A percentile compares a stretch with the other conserved stretches of the same genome.
Conservation (phyloP, 2,888 invertebrate species). For the Pristionchus exspectatus region DNA sequence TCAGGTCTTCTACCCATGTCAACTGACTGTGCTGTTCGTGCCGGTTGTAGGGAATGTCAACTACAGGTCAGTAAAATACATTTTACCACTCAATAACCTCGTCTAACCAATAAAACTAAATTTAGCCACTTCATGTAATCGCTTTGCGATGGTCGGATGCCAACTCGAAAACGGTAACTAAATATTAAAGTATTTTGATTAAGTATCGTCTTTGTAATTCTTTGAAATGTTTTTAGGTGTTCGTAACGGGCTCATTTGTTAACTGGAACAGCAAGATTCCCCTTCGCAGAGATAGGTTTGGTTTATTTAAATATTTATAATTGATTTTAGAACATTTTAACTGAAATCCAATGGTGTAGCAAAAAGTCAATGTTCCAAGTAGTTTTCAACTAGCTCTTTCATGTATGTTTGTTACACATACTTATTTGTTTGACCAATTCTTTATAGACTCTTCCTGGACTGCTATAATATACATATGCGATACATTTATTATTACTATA, state of each 20-base stretch:
- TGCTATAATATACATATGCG: background rate
- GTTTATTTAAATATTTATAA: background rate
- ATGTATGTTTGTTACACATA: too few species aligned
- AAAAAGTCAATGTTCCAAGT: too few species aligned
- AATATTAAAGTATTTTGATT: too few species aligned
- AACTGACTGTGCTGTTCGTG: constrained; percentile 27
- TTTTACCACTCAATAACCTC: background rate
- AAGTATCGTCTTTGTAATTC: too few species aligned
- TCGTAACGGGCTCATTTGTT: constrained; percentile 55
- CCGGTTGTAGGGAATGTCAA: constrained; percentile 48
- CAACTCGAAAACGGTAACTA: constrained; percentile 35
- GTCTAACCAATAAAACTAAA: background rate
- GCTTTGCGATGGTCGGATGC: constrained; percentile 49
- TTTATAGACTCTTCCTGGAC: background rate
- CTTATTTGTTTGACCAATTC: background rate
- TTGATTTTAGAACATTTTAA: too few species aligned
- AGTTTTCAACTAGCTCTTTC: background rate
- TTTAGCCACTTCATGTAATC: constrained; percentile 53
- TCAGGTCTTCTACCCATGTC: constrained; percentile 40
- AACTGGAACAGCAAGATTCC: constrained; percentile 56
- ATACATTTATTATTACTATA: background rate
- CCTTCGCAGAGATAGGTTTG: constrained; percentile 25
- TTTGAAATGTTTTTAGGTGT: constrained; percentile 1
- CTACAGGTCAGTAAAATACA: background rate
- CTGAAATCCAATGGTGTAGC: too few species aligned